Evolutionary conservation across 2,113 vertebrate species (phyloP), one percentile per base, ranked within the genome.

Genomic region (Mixornis gularis): DNA sequence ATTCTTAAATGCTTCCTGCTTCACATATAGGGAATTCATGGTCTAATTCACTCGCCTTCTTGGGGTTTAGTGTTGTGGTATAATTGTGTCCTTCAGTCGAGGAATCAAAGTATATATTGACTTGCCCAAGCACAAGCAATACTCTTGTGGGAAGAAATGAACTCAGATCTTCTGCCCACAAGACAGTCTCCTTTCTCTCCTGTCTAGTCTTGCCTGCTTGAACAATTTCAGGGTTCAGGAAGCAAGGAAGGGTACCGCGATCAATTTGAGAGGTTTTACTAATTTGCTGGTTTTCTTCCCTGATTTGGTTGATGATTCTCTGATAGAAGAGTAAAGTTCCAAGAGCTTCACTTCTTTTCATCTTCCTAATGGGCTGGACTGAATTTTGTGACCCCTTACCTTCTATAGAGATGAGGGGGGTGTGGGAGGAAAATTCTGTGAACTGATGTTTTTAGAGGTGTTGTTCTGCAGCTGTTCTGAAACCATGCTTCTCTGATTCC

Each of bases 61-160:
- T 88, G 65, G n/a, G 36, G 46, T 43, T 81, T 48, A 79, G 38
- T 30, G 52, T 40, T 58, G 62, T 12, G 2, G 27, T 21, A 9
- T 41, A 82, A 82, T 59, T 0, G 0, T 66, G 56, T 27, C 40
- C 62, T 71, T 66, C 66, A 49, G 21, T 36, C 0, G 0, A 73
- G 60, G 59, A 81, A 58, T 21, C 51, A 44, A 85, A 71, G 32
- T 3, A 2, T 10, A 3, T 30, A 58, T 62, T 38, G 60, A 41
- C 56, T 48, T 79, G n/a, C 56, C 41, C 40, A 62, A 56, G 52
- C 62, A 55, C 62, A 79, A 74, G 36, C 21, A 62, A 7, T 3
- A 13, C 27, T 70, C 17, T 10, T 46, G 65, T 40, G 65, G 66
- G 62, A 62, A 71, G 62, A 71, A 88, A 49, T 44, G 6, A 52